Base-by-base conservation (phyloP, 1,140 invertebrate genomes). In the Diploscapter pachys region DNA sequence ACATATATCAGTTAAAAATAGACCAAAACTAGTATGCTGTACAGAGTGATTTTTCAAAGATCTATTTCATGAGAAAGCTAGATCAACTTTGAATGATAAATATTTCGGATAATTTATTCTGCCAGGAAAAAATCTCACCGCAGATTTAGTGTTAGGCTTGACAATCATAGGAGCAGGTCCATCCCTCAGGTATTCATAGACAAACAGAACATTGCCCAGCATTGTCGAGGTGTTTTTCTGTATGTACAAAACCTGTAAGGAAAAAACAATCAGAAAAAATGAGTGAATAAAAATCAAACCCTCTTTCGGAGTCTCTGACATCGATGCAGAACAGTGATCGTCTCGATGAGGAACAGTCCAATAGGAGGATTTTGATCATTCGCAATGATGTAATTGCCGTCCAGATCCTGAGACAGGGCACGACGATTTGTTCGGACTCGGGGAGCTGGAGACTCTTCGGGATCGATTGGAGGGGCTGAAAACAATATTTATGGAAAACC, bases 161-260 rank as follows among this genome's bases (percentile, higher is more conserved):
- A 68, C 52, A 54, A 68, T 71, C 49, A 49, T 52, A 4, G 75
- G 75, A 6, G 68, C 48, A 3, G 62, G 62, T 5, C 75, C 75
- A 48, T 69, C 69, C 0, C 52, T n/a, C 50, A 71, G 63, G 50
- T 76, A 76, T 52, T 76, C 75, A 55, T 76, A 76, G 9, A 76
- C 68, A 31, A 59, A 76, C n/a, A 53, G 62, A 3, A 76, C 70
- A 57, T 72, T 66, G 52, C 75, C 75, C 9, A 76, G 8, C 8
- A 70, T 72, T 51, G 62, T 59, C 9, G 55, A 8, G 56, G 71
- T 71, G 54, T 66, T 66, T 4, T 65, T 48, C 55, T 71, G 69
- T 2, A 76, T 50, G 53, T 76, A 76, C 3, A 71, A 66, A 48
- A 76, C 48, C 69, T 75, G 62, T 11, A 75, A 53, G 52, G 61